Evolutionary conservation across 2,113 vertebrate genomes (phyloP), one percentile per base, ranked within the genome.

Genomic region (Callocephalon fimbriatum): DNA sequence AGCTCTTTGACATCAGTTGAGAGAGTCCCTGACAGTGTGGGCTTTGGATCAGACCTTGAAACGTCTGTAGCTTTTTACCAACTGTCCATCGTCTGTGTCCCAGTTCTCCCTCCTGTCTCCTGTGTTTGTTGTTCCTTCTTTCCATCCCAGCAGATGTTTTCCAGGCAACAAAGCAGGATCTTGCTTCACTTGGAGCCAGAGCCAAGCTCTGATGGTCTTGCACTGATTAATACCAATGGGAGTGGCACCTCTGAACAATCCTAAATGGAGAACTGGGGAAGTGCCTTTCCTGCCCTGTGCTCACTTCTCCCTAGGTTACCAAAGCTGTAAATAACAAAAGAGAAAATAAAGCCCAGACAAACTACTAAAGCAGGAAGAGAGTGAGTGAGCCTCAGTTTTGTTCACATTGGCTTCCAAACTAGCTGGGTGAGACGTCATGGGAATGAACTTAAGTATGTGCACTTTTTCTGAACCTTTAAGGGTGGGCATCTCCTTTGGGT

Each of bases 141-240:
- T 35, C 63, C 92, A 88, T 10, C n/a, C 79, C 61, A 71, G 29
- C 63, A 73, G 89, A 89, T 74, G 66, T 93, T 96, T 95, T 93
- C 74, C 78, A 90, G 91, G 79, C 79, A 78, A 53, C 59, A 73
- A 44, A 65, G 44, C 45, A 73, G 77, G 47, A 51, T 72, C 25
- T 76, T 71, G 65, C 73, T 75, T 78, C 86, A 15, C 32, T 31
- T 51, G 56, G 27, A 93, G 54, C 20, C 50, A 47, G 51, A 84
- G 83, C 83, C 86, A 74, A 89, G 68, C 35, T 44, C 51, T 66
- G 59, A 63, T 88, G 91, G 21, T 70, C 54, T 51, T 75, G n/a
- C 54, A 9, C 76, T 61, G 84, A 75, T 84, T 26, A 44, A 84
- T 78, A 78, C 80, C 76, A 47, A 35, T 2, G 44, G 89, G 87